phyloP scores from a whole-genome alignment of 2,888 invertebrate genomes.

The Thereva unica region DNA sequence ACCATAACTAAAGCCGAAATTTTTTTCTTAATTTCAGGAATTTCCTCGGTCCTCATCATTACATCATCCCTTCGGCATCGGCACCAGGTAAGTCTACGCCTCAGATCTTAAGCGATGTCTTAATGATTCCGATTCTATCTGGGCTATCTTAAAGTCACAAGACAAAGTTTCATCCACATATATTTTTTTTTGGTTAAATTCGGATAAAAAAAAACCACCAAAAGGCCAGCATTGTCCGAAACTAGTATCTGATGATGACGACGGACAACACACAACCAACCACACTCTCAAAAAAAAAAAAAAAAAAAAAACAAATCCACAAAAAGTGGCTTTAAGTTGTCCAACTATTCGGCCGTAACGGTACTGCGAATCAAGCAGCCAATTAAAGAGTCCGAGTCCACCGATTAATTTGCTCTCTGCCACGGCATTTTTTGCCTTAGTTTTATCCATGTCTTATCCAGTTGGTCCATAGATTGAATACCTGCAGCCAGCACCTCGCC shows the following conservation, averaged over 20 bases:
- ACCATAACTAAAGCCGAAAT: too few species aligned
- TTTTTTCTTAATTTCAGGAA: too few species aligned
- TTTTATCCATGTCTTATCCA: constrained; percentile 5
- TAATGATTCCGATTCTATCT: too few species aligned
- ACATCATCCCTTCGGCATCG: too few species aligned
- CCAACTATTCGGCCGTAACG: constrained; percentile 29
- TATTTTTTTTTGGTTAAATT: background rate
- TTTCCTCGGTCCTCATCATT: too few species aligned
- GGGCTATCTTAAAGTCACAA: too few species aligned
- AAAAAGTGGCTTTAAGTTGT: constrained; percentile 11
- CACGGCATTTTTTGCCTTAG: background rate
- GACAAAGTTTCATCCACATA: too few species aligned
- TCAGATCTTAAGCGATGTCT: too few species aligned
- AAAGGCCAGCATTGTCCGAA: too few species aligned
- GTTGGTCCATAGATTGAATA: background rate
- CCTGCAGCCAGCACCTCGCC: background rate
- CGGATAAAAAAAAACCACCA: background rate
- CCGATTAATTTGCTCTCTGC: constrained; percentile 39
- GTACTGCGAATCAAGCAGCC: constrained; percentile 34
- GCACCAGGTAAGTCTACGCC: too few species aligned
- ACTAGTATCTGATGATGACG: too few species aligned
- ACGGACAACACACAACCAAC: background rate
- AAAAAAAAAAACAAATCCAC: background rate
- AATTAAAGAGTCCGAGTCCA: constrained; percentile 39
- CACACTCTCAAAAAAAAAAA: too few species aligned